Evolutionary conservation across 2,113 vertebrate species (phyloP), one percentile per base, ranked within the genome.

Genomic region (Marcusenius ussheri): DNA sequence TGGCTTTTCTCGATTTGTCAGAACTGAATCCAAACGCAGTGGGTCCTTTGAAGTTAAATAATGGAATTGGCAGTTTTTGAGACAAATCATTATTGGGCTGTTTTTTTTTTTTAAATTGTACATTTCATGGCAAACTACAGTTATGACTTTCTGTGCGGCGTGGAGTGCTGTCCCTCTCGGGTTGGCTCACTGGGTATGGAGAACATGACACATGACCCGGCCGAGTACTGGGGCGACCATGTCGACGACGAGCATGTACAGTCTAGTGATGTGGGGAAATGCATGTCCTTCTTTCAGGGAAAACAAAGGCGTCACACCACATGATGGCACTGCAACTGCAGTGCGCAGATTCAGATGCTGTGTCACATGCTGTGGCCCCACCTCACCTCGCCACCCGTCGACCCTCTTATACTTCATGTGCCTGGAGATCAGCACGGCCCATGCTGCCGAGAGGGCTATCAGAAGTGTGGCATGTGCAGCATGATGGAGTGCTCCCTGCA

Each of bases 401-500:
- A 8, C 27, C n/a, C 3, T 53, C 49, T 51, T 4, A 15, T 88
- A 62, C 56, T 24, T 3, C 53, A 45, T 62, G 87, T 50, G 53
- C 53, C 56, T 13, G 27, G 27, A 39, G 21, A 66, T 88, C 39
- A 88, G 39, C 87, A 45, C 62, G 9, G 87, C 39, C 17, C 21
- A 8, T n/a, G 31, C 47, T 51, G 85, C 10, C 8, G 86, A 93
- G 87, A 92, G 91, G 92, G 91, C 93, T 93, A 91, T 92, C 91
- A 93, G 94, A 92, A 93, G 93, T 58, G 56, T 93, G n/a, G 86
- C 91, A 77, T 56, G 62, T 19, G 1, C 88, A 66, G 92, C 91
- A 93, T 94, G 95, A 95, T 94, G 92, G 92, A 95, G 93, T 92
- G 88, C 88, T 17, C 91, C 93, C 95, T 94, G 94, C 91, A 53